Base-by-base conservation (phyloP, 2,113 vertebrate species). In the Ceyx cyanopectus region DNA sequence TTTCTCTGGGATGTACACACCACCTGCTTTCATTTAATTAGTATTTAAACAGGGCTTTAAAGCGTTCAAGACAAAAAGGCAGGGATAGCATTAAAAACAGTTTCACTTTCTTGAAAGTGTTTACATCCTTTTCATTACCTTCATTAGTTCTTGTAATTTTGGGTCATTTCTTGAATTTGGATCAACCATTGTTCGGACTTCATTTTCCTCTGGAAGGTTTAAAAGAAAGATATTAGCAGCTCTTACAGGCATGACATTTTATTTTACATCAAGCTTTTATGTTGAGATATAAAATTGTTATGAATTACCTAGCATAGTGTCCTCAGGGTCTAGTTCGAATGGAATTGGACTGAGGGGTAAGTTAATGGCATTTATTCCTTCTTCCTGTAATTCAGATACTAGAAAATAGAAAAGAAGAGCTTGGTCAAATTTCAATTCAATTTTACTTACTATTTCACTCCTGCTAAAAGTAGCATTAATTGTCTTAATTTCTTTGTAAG, bases 301-400 rank as follows among this genome's bases (percentile, higher is more conserved):
- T 65, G 83, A 89, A 82, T 97, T 99, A 99, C 99, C 99, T 62
- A 99, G 98, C 99, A 99, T 98, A 51, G 99, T 99, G 97, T 99
- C 99, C 94, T 99, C 99, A 0, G 99, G 99, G 97, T 99, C 99
- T 96, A 99, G 97, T 97, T 99, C 99, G 1, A 99, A 99, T 87
- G 99, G 98, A 79, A 99, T 98, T 9, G 99, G 99, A 94, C 98
- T 99, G 92, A 99, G 98, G 53, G 99, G 99, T 92, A 99, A 98
- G 97, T 99, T 99, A 97, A 99, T 99, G 97, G 99, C 99, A 37
- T 99, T 99, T 87, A 99, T 99, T 81, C 99, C 99, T 96, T 99
- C 99, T 93, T 99, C 99, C 97, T 99, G 99, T 93, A 99, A 98
- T 97, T 99, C 99, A 6, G 99, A 99, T 62, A 99, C 99, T 99